Base-by-base conservation (phyloP, 1,140 invertebrate species). In the Melipona quadrifasciata region DNA sequence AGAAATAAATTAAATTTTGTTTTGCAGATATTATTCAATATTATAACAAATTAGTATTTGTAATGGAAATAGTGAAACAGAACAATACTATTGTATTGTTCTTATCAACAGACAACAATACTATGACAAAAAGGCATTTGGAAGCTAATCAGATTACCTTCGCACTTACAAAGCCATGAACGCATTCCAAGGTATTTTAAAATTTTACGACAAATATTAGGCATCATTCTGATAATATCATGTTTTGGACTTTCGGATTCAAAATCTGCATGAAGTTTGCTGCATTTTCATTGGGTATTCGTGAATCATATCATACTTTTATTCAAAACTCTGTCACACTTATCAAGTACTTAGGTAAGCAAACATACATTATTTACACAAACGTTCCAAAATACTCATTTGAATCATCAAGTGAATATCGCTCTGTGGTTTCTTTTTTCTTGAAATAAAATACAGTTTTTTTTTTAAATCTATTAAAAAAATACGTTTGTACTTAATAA, bases 301-400 rank as follows among this genome's bases (percentile, higher is more conserved):
- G 79, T 19, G 16, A 87, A 84, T 82, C 82, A 85, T 90, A 82
- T 78, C 72, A 74, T 84, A 82, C 87, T 90, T 86, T 81, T 75
- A 75, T 64, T 71, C 83, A 78, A n/a, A 73, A 79, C 72, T 82
- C 71, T 76, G 78, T 53, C 82, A 85, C 61, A 92, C 65, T 92
- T 91, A 91, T 92, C 88, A 85, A 83, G 47, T 79, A 89, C 83
- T 92, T 86, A 85, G 78, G 55, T 86, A 91, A 92, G 87, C 87
- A 92, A 89, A 93, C 74, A 68, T 87, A 91, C 82, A 90, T 92
- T 93, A 91, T 93, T 93, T 93, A 76, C 76, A 91, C 88, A 92
- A 91, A 87, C 92, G 89, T 90, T 89, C 39, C 21, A 53, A 78
- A 72, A 81, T 61, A 70, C 58, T 83, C 31, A 16, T 76, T 68